Conservation (phyloP, 2,797 vertebrate species). For the Hafferia zeledoni region DNA sequence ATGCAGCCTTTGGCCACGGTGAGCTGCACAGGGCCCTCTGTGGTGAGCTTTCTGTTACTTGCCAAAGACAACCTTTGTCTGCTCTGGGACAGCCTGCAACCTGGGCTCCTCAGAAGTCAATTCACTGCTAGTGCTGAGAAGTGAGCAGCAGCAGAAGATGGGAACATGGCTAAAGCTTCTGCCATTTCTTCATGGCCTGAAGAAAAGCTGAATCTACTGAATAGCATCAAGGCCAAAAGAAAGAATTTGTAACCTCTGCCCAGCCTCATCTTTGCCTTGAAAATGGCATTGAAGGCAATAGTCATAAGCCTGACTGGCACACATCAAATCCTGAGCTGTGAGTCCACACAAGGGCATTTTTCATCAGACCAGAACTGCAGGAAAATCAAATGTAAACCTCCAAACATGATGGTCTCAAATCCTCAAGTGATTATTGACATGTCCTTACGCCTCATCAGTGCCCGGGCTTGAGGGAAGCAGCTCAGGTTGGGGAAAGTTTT, state of each 20-base stretch:
- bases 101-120: conserved; percentile 1
- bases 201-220: not conserved
- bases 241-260: conserved; percentile 8
- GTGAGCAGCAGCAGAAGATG: not conserved
- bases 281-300: not conserved
- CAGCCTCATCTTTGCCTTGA: not conserved
- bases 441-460: not conserved
- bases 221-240: conserved; percentile 13
- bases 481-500: not conserved
- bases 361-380: not conserved
- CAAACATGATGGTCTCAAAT: accelerated
- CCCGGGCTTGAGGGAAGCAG: accelerated
- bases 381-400: not conserved
- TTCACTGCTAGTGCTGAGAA: not conserved
- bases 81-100: conserved; percentile 1
- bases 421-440: not conserved
- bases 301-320: not conserved
- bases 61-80: conserved; percentile 49
- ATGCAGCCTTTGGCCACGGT: not conserved
- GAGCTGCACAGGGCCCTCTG: accelerated
- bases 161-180: not conserved
- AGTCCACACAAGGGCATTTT: accelerated
- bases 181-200: not conserved
- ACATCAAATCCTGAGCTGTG: not conserved
- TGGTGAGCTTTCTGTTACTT: conserved; percentile 5